Evolutionary conservation across 2,888 invertebrate genomes (phyloP).

Genomic region (Tinea trinotella): DNA sequence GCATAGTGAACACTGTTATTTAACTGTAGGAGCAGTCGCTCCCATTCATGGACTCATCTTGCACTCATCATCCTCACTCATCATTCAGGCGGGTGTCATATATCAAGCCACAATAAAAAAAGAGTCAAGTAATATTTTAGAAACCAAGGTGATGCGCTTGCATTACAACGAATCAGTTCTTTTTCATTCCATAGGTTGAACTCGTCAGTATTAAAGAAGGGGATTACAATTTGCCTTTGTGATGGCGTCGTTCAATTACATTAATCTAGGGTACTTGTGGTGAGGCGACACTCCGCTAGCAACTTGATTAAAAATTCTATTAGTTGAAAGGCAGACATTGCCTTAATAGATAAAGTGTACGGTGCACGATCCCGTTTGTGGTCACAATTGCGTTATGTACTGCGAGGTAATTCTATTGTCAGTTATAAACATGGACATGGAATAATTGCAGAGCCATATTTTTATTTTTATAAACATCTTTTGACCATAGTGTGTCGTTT

Average conservation of each 20-base stretch:
- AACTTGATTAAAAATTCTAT: constrained; percentile 72
- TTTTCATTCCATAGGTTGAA: not conserved
- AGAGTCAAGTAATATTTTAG: too few species aligned
- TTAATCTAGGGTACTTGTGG: constrained; percentile 63
- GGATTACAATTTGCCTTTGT: constrained; percentile 72
- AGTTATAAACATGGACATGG: constrained; percentile 1
- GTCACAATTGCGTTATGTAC: constrained; percentile 3
- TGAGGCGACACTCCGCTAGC: constrained; percentile 48
- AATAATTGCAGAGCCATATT: too few species aligned
- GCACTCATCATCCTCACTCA: too few species aligned
- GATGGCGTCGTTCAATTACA: constrained; percentile 69
- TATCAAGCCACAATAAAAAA: too few species aligned
- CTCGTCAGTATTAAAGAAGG: constrained; percentile 55
- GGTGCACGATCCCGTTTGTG: constrained; percentile 20
- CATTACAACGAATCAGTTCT: not conserved
- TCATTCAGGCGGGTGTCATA: too few species aligned
- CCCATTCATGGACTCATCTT: too few species aligned
- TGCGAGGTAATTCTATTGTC: constrained; percentile 1
- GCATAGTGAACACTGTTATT: too few species aligned
- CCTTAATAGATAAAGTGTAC: constrained; percentile 64
- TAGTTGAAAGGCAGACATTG: constrained; percentile 66
- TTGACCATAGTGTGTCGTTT: too few species aligned
- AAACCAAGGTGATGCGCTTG: not conserved
- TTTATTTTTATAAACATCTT: too few species aligned
- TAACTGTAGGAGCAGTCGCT: too few species aligned